A percentile compares a stretch with the other conserved stretches of the same genome.
Evolutionary conservation across 1,140 invertebrate species (phyloP).

Genomic region (Polypedilum pembai): DNA sequence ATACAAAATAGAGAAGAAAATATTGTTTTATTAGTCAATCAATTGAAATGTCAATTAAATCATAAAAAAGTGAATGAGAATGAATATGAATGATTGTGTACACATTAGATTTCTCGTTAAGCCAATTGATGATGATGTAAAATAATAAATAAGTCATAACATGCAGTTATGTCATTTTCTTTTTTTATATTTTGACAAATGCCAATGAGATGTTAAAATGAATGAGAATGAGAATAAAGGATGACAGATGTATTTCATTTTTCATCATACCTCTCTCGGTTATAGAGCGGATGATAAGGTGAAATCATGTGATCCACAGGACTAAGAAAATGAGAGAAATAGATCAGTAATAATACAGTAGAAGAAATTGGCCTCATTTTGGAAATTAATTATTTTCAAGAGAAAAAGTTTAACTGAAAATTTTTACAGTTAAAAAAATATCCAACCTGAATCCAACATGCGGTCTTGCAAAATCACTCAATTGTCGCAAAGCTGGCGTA

Average conservation of each 20-base stretch:
- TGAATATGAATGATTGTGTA: slow-evolving; percentile 48
- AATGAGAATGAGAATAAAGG: not conserved
- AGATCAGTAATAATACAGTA: not conserved
- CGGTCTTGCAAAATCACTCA: slow-evolving; percentile 81
- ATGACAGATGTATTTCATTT: not conserved
- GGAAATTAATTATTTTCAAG: too few species aligned
- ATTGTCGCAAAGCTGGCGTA: slow-evolving; percentile 82
- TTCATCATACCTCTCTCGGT: slow-evolving; percentile 56
- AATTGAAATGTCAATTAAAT: slow-evolving; percentile 1
- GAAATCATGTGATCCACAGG: slow-evolving; percentile 26
- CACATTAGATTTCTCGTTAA: slow-evolving; percentile 69
- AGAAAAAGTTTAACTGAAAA: too few species aligned
- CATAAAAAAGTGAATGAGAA: not conserved
- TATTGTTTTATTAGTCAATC: not conserved
- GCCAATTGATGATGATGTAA: not conserved
- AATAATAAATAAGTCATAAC: too few species aligned
- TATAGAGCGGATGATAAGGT: slow-evolving; percentile 50
- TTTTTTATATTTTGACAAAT: not conserved
- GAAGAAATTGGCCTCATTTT: not conserved
- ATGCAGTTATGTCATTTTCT: too few species aligned
- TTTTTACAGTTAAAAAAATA: not conserved
- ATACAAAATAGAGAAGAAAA: slow-evolving; percentile 60
- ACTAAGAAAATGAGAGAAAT: slow-evolving; percentile 14
- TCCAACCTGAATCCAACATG: slow-evolving; percentile 75
- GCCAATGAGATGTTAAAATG: slow-evolving; percentile 43